Evolutionary conservation across 2,888 invertebrate species (phyloP), one percentile per base, ranked within the genome.

Genomic region (Dorcus hopei): DNA sequence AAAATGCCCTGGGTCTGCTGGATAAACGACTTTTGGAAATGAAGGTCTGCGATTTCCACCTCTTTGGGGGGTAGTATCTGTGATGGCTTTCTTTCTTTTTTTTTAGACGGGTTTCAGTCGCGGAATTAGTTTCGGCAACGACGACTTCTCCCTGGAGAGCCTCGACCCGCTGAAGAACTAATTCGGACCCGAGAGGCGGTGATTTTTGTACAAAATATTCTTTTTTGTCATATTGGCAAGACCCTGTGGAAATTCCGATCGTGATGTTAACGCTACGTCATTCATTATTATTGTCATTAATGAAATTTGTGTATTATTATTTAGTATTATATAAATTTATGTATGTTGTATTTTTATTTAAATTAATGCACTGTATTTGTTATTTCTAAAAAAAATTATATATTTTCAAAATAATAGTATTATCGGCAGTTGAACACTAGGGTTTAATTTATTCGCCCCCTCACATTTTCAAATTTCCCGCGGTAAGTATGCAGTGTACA

Each of bases 81-180:
- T 23, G 23, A 48, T 41, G 9, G 26, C 49, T 42, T 45, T 49
- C 26, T 52, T 38, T 63, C 56, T 71, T 75, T 74, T 66, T 60
- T 84, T 80, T 51, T 82, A 95, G 95, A 93, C 90, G 81, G 93
- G 93, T 67, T 93, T 94, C 80, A 92, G 90, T 79, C 85, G 91
- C 79, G 93, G 93, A 67, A 83, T 93, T 73, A 85, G 90, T 64
- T 91, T 94, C 80, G 93, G 92, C 72, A 91, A 92, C 75, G 95
- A 95, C 78, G 95, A 96, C 81, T 97, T 97, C 81, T 92, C 93
- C 68, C 81, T 96, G 79, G 95, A 95, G 77, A 94, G 93, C 80
- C 85, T 96, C 78, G 96, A 96, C 83, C 96, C 96, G 61, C 81
- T 96, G 71, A 93, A 93, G 76, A 85, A 85, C 78, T 85, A 78